Evolutionary conservation across 2,113 vertebrate species (phyloP).

Genomic region (Trematomus loennbergii): DNA sequence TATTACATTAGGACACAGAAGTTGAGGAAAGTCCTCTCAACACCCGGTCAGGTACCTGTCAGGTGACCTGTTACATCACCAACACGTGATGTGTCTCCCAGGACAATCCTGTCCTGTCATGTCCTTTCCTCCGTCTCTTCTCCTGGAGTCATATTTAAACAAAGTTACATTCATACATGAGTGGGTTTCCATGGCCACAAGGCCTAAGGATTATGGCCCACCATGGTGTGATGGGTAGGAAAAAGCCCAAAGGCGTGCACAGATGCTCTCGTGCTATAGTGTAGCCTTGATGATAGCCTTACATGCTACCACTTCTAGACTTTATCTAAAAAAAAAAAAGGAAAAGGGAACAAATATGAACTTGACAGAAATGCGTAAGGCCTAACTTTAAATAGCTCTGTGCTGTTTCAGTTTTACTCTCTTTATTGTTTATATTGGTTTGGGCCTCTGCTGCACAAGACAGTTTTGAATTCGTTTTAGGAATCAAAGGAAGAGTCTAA

Average conservation of each 20-base stretch:
- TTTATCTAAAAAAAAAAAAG: conserved; percentile 40
- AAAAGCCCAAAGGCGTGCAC: conserved; percentile 67
- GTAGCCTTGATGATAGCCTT: conserved; percentile 56
- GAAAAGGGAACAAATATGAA: conserved; percentile 30
- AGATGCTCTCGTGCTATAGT: conserved; percentile 78
- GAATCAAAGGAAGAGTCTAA: conserved; percentile 25
- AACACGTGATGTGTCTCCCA: conserved; percentile 59
- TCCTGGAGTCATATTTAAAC: conserved; percentile 78
- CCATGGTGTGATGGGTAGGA: conserved; percentile 72
- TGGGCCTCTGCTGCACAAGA: conserved; percentile 20
- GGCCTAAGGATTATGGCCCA: conserved; percentile 72
- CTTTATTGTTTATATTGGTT: conserved; percentile 42
- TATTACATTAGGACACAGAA: background rate
- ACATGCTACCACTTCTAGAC: conserved; percentile 57
- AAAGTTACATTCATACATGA: conserved; percentile 83
- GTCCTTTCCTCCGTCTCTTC: conserved; percentile 56
- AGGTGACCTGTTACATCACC: conserved; percentile 64
- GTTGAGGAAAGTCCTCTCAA: conserved; percentile 9
- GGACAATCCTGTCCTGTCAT: conserved; percentile 58
- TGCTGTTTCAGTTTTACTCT: conserved; percentile 44
- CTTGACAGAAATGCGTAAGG: conserved; percentile 75
- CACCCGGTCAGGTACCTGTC: conserved; percentile 29
- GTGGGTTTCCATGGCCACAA: conserved; percentile 77
- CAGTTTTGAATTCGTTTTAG: conserved; percentile 11
- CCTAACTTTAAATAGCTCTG: conserved; percentile 73